phyloP scores from a whole-genome alignment of 2,113 vertebrate genomes.

The Halcyon senegalensis region DNA sequence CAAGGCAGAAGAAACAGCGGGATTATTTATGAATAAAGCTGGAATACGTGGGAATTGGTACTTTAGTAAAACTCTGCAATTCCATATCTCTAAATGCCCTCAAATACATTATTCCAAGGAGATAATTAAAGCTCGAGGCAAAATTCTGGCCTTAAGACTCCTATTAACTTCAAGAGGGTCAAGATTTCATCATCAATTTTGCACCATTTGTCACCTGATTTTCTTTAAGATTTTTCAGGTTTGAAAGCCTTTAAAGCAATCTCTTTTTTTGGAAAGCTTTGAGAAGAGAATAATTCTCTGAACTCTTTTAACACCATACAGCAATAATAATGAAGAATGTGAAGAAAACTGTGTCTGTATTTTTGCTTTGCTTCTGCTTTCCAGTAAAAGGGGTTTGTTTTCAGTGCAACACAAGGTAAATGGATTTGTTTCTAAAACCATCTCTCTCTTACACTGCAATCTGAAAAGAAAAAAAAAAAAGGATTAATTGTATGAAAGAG shows the following conservation, averaged over 20 bases:
- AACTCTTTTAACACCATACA: background rate
- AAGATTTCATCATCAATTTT: background rate
- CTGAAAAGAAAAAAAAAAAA: background rate
- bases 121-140: background rate
- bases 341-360: background rate
- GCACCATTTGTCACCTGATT: background rate
- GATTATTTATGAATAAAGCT: background rate
- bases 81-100: background rate
- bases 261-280: background rate
- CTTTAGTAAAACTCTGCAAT: background rate
- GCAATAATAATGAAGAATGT: background rate
- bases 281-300: background rate
- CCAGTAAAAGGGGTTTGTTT: background rate
- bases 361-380: background rate
- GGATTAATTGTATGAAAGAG: conserved; percentile 26
- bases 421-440: conserved; percentile 5
- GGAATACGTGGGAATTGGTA: background rate
- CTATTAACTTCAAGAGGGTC: background rate
- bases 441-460: background rate
- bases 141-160: background rate
- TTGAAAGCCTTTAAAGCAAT: background rate
- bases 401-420: background rate
- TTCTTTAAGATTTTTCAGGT: background rate
- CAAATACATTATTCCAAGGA: background rate
- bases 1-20: background rate